Evolutionary conservation across 2,888 invertebrate genomes (phyloP).

Genomic region (Nasonia oneida): DNA sequence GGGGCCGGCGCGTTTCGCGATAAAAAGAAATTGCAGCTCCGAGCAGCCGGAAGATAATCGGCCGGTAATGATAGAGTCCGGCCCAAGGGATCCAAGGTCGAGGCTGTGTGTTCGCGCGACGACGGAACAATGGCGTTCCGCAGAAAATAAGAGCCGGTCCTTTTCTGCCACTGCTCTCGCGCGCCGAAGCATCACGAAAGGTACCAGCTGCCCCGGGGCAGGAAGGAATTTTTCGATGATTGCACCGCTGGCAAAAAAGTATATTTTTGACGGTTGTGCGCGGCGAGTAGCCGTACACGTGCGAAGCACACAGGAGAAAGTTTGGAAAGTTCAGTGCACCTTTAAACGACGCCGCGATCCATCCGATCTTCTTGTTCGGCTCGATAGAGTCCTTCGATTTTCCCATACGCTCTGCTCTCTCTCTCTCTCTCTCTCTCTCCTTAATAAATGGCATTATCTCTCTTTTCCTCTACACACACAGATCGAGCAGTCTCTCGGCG

Average conservation of each 20-base stretch:
- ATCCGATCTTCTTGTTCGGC: not conserved
- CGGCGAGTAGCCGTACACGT: not conserved
- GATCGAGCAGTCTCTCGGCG: constrained; percentile 7
- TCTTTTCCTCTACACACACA: not conserved
- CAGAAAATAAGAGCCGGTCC: constrained; percentile 9
- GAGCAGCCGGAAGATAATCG: constrained; percentile 54
- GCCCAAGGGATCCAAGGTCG: constrained; percentile 54
- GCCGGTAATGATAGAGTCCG: constrained; percentile 57
- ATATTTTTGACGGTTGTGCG: not conserved
- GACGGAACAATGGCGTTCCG: not conserved
- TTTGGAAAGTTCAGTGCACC: not conserved
- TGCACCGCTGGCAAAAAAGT: not conserved
- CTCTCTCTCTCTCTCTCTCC: constrained; percentile 12
- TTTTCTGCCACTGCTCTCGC: constrained; percentile 6
- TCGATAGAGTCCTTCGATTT: constrained; percentile 39
- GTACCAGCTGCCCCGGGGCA: not conserved
- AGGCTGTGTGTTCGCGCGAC: not conserved
- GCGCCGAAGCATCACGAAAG: not conserved
- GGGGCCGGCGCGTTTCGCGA: constrained; percentile 23
- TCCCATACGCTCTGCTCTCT: not conserved
- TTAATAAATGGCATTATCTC: constrained; percentile 18
- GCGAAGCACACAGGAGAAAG: not conserved
- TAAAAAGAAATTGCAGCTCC: constrained; percentile 53
- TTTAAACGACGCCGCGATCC: not conserved
- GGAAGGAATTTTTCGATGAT: not conserved